Base-by-base conservation (phyloP, 2,797 vertebrate genomes). In the Chiroxiphia lanceolata region DNA sequence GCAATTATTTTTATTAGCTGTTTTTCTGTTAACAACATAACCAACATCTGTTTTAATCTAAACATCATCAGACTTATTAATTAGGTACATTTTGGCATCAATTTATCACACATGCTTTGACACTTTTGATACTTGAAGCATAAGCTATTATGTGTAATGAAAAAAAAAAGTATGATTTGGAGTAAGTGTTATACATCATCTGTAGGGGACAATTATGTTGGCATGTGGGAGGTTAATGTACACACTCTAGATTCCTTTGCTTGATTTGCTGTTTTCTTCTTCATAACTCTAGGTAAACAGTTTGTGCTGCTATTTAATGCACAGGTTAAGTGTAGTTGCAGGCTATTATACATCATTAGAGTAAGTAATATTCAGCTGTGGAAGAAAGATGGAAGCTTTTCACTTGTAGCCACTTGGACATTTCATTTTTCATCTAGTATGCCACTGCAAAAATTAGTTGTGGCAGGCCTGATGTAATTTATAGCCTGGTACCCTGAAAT, bases 311-410 rank as follows among this genome's bases (percentile, higher is more conserved):
- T 97, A 94, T 97, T 97, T 98, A 98, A 98, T 98, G 98, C 98
- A 97, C 98, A 98, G 99, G 98, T 99, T 99, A 99, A 99, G 98
- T 99, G 98, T 99, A 98, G 99, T 99, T 98, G 98, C 98, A 98
- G 99, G 99, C 99, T 98, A 98, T 99, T 99, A 98, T 98, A 98
- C 98, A 98, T 99, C 99, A 99, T 99, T 99, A 99, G 98, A 98
- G 98, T 98, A 98, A 99, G 98, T 99, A 98, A 98, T 98, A 98
- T 98, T 98, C 98, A 98, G 98, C 98, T 98, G 90, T 96, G 97
- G 97, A 98, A 98, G 98, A 98, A 98, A 98, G 99, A 99, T 98
- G 98, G 98, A 95, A 97, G 97, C 98, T 98, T 98, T 98, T 98
- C 98, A 98, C 98, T 98, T 98, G 98, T 98, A 97, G 98, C 98